Base-by-base conservation (phyloP, 2,113 vertebrate genomes). In the Climacteris rufus region DNA sequence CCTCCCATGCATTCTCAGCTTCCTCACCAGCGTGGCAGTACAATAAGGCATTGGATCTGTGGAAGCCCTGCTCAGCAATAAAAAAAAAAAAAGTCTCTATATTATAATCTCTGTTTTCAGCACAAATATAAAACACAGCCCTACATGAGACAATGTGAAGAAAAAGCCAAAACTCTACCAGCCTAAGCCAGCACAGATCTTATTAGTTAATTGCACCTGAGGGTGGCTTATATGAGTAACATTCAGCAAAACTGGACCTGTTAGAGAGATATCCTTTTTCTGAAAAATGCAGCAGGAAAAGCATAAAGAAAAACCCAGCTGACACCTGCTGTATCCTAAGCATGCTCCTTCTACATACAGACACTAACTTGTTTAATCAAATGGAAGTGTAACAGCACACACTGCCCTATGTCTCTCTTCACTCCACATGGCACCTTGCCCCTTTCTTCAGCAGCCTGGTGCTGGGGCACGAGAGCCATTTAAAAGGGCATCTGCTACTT, bases 11-110 rank as follows among this genome's bases (percentile, higher is more conserved):
- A 27, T 4, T 0, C 42, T 13, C 37, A 39, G 16, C 0, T 10
- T 13, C 15, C 52, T 50, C 19, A 7, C 15, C 76, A 57, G 3
- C 0, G 0, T 4, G 19, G 28, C 44, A 81, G 60, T 0, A 8
- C 0, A 0, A 52, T 20, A 11, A 66, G 33, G 6, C 18, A 15
- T 66, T 74, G 68, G 44, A 2, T 89, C 69, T 52, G 19, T 21
- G 15, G 2, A 2, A 45, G 33, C 13, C 0, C 52, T 52, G 52
- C 52, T 44, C 60, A 81, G 69, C 15, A 59, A 10, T 17, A 52
- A 30, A 18, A 66, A 44, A 74, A 75, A n/a, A 7, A 52, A 75
- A n/a, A 7, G 45, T 52, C 33, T 37, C 12, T 50, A 0, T 31
- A 3, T 31, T 52, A 17, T 8, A 3, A 75, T 9, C 9, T 3